These are phyloP conservation scores for Lysandra coridon DNA, from an alignment of 2,888 invertebrate species.

Conservation along the genomic window DNA sequence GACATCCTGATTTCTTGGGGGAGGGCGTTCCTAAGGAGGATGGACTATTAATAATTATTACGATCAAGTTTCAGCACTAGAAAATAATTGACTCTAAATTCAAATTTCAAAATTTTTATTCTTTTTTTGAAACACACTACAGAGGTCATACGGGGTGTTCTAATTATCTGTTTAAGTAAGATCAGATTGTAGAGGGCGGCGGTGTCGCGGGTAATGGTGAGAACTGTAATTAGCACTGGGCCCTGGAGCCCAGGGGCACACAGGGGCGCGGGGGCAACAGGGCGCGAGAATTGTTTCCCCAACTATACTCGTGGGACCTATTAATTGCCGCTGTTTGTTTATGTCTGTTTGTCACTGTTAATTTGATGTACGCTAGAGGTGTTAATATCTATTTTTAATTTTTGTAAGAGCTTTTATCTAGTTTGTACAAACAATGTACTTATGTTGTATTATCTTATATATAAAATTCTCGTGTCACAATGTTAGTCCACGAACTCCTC, in stretches of 20 bases:
- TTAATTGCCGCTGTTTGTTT: slow-evolving; percentile 62
- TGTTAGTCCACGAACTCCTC: no score
- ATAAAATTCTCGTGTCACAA: no score
- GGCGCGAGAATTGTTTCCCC: slow-evolving; percentile 72
- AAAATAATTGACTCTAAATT: not conserved
- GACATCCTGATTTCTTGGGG: no score
- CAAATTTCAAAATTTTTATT: not conserved
- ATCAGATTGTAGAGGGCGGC: slow-evolving; percentile 32
- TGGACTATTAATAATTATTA: no score
- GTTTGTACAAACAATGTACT: no score
- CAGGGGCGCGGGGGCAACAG: slow-evolving; percentile 65
- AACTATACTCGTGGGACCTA: slow-evolving; percentile 73
- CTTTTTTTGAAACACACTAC: not conserved
- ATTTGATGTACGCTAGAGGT: slow-evolving; percentile 11
- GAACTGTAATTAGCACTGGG: slow-evolving; percentile 77
- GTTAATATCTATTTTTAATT: not conserved
- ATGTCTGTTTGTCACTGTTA: slow-evolving; percentile 37
- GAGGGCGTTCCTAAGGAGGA: no score
- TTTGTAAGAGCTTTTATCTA: not conserved
- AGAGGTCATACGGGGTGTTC: not conserved
- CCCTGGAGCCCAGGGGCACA: no score
- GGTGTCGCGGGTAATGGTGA: slow-evolving; percentile 66
- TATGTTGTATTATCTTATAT: no score
- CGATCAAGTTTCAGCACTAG: no score
- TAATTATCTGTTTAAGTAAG: not conserved